Conservation (phyloP, 2,888 invertebrate genomes). For the Pristionchus entomophagus region DNA sequence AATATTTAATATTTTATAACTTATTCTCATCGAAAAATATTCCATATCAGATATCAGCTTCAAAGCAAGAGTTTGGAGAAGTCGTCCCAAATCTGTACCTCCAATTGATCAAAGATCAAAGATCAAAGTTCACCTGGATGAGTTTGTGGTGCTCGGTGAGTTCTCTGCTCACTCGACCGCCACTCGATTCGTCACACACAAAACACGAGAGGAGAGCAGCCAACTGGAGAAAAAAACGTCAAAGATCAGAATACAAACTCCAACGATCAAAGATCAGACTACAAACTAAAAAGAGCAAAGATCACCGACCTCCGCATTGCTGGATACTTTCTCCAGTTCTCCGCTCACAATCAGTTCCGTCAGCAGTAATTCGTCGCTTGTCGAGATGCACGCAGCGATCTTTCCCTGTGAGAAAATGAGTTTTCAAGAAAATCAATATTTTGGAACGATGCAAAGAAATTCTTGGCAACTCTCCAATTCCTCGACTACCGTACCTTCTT, state of each 20-base stretch:
- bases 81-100: too few relatives aligned
- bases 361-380: not conserved
- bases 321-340: not conserved
- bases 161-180: not conserved
- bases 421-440: too few relatives aligned
- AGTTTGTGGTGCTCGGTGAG: not conserved
- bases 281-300: not conserved
- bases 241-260: not conserved
- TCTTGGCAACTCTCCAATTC: too few relatives aligned
- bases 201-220: constrained; percentile 19
- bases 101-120: not conserved
- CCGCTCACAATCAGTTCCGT: constrained; percentile 5
- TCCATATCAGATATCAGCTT: not conserved
- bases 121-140: not conserved
- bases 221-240: not conserved
- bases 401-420: not conserved
- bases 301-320: not conserved
- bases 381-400: constrained; percentile 19
- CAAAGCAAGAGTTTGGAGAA: not conserved
- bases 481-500: not conserved
- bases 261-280: not conserved
- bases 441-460: too few relatives aligned
- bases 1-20: not conserved
- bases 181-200: constrained; percentile 12
- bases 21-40: not conserved